A percentile compares a stretch with the other conserved stretches of the same genome.
Evolutionary conservation across 2,888 invertebrate species (phyloP).

Genomic region (Tetranychus truncatus): DNA sequence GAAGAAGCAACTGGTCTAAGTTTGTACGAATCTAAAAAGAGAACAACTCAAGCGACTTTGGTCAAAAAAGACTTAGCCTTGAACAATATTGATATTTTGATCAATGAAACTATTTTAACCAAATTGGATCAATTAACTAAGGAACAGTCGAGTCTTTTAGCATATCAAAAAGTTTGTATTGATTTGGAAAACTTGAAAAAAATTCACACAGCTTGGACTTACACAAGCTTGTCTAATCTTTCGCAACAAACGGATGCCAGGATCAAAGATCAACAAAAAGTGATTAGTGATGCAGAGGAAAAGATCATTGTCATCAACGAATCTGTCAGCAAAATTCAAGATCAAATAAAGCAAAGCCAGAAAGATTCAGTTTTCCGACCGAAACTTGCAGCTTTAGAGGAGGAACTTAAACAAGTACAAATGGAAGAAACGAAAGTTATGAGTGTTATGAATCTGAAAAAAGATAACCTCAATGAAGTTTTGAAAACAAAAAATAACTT

Average conservation of each 20-base stretch:
- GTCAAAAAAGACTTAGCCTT: conserved; percentile 81
- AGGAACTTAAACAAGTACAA: conserved; percentile 44
- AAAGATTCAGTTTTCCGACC: conserved; percentile 50
- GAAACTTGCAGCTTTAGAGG: conserved; percentile 45
- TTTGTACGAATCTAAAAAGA: conserved; percentile 85
- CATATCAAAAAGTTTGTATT: conserved; percentile 62
- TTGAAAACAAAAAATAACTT: conserved; percentile 49
- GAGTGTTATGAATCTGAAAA: conserved; percentile 45
- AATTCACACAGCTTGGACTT: conserved; percentile 55
- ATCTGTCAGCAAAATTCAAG: conserved; percentile 35
- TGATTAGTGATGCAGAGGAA: conserved; percentile 31
- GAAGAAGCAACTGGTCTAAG: conserved; percentile 97
- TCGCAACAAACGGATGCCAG: conserved; percentile 7
- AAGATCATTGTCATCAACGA: conserved; percentile 41
- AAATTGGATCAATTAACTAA: conserved; percentile 63
- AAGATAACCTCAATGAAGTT: conserved; percentile 48
- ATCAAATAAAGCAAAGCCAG: conserved; percentile 36
- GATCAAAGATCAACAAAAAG: conserved; percentile 9
- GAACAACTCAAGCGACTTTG: conserved; percentile 63
- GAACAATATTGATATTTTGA: conserved; percentile 58
- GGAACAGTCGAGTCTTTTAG: conserved; percentile 62
- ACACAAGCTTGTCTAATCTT: conserved; percentile 37
- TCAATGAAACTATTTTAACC: conserved; percentile 70
- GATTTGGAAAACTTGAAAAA: conserved; percentile 63
- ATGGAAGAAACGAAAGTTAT: conserved; percentile 47